Evolutionary conservation across 1,140 invertebrate species (phyloP), one percentile per base, ranked within the genome.

Genomic region (Dinoponera quadriceps): DNA sequence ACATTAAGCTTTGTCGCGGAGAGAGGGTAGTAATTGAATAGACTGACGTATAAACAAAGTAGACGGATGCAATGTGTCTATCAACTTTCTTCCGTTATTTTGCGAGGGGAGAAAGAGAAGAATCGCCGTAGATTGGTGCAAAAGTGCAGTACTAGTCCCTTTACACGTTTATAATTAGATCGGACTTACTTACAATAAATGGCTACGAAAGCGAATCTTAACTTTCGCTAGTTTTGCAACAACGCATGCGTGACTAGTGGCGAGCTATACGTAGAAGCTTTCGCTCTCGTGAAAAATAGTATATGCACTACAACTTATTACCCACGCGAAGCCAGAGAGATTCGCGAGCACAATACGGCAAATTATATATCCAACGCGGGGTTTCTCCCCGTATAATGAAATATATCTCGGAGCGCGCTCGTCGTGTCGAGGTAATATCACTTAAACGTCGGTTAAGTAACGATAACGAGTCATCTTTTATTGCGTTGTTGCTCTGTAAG

Each of bases 161-260:
- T 27, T 3, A 22, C 62, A 14, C 38, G 25, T 44, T 27, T 57
- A 80, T 78, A 63, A 55, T 73, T 29, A 68, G 16, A 48, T 49
- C 74, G 65, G 29, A 14, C 51, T 54, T 7, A 51, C 11, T 51
- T 63, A 55, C 38, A 74, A 57, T 65, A 87, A 87, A 63, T 27
- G 18, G 49, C 59, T 27, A 73, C 66, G 86, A 87, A 87, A 87
- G 85, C 63, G 86, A 87, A 85, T 78, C 62, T 57, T 48, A 57
- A 77, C 86, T 88, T 88, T 88, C 83, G 73, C 60, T 57, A 68
- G 83, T 85, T 88, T 85, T 85, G 72, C 77, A 69, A 71, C 71
- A 83, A 88, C 77, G 80, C 87, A 82, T 88, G 86, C 86, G 86
- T 88, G 83, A 88, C 83, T 73, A n/a, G 66, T 57, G 22, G 38